Base-by-base conservation (phyloP, 2,797 vertebrate species). In the Acropternis orthonyx region DNA sequence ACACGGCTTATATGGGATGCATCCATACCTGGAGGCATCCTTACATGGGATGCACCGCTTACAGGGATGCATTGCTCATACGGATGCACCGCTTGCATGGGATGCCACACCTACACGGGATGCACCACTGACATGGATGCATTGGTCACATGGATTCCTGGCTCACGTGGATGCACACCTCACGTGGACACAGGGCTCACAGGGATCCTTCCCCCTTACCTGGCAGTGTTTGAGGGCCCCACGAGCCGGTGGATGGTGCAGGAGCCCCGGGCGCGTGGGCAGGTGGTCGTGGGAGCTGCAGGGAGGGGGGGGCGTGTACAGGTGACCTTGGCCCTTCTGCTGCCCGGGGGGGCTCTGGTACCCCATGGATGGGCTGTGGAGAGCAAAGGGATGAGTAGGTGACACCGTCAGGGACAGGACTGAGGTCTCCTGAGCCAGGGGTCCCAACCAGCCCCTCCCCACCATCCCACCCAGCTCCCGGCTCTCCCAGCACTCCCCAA, bases 341-440 rank as follows among this genome's bases (percentile, higher is more conserved):
- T 99, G 99, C 94, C 98, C 99, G 21, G 98, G 98, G 39, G 98
- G 98, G 63, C 98, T 97, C 95, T 99, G 98, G 96, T 99, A 99
- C 56, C 98, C 98, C 94, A 99, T 89, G 1, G 99, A 99, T 1
- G 98, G 98, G 72, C 98, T 99, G 96, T 9, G 39, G 55, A 83
- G 69, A 92, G 30, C 84, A 58, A 73, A 94, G 24, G 66, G 88
- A 71, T 5, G 39, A 48, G 62, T 55, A 10, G 56, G 16, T 17
- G 77, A 14, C 74, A 46, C 32, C 44, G 1, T 6, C 39, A 39
- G 46, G 27, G 16, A 9, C 28, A 16, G 30, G 17, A 76, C 0
- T 2, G 12, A n/a, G 36, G 1, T 17, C 18, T 66, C 52, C 44
- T 2, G 4, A 54, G 34, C 32, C n/a, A 20, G 19, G 14, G 14